phyloP scores from a whole-genome alignment of 2,113 vertebrate species.

The Poeciliopsis retropinna region DNA sequence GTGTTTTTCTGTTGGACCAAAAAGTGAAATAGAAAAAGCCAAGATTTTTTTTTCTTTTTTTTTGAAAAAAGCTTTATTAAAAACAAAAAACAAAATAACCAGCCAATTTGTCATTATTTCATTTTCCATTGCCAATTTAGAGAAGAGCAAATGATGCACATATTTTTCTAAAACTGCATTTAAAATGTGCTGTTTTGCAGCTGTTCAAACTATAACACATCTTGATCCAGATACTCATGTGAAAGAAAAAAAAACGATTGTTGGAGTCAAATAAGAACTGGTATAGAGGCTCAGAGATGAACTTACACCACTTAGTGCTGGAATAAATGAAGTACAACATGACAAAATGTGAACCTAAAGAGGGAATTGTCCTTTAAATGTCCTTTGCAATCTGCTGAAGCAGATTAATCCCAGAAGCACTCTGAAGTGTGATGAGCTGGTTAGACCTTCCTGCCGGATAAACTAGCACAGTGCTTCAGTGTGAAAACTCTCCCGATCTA shows the following conservation, averaged over 20 bases:
- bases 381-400: conserved; percentile 9
- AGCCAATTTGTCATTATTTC: too few species aligned
- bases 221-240: neutral
- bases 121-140: too few species aligned
- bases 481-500: neutral
- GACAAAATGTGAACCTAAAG: neutral
- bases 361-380: conserved; percentile 18
- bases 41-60: too few species aligned
- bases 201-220: neutral
- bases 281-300: neutral
- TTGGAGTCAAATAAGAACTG: neutral
- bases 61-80: too few species aligned
- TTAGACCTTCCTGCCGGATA: conserved; percentile 44
- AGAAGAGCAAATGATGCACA: too few species aligned
- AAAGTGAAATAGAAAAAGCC: too few species aligned
- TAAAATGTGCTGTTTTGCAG: neutral
- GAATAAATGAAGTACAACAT: too few species aligned
- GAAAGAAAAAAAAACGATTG: neutral
- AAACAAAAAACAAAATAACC: too few species aligned
- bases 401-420: conserved; percentile 28
- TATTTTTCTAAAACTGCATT: too few species aligned
- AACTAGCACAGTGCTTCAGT: conserved; percentile 21
- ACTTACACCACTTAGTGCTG: too few species aligned
- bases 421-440: conserved; percentile 27
- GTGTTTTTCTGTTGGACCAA: too few species aligned